Evolutionary conservation across 2,888 invertebrate genomes (phyloP), one percentile per base, ranked within the genome.

Genomic region (Prionchulus punctatus): DNA sequence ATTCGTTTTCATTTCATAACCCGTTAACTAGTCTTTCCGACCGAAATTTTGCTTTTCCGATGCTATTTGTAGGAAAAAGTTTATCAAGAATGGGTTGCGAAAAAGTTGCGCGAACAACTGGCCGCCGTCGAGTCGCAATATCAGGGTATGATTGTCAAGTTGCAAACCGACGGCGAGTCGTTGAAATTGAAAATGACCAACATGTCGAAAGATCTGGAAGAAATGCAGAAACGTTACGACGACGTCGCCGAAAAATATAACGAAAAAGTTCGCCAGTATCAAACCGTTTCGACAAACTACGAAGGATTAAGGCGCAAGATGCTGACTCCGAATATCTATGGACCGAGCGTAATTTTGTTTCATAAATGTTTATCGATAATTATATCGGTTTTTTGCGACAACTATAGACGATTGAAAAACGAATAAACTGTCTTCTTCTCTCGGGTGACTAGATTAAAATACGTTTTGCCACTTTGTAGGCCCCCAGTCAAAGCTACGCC

Each of bases 41-140:
- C 21, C 57, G 62, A 3, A 21, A 30, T n/a, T n/a, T 55, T 36
- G 18, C 36, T 36, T 12, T 36, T 36, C 36, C 18, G 36, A 12
- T 36, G 36, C 18, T 36, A 12, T 36, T 18, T 36, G 7, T 12
- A 36, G 36, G 36, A 36, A 36, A 36, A 36, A 18, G 18, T 36
- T 36, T 36, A 36, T 18, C 36, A 36, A 7, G 36, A 36, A 36
- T 36, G 36, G 36, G 36, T 36, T 7, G 36, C 36, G 7, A 36
- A 36, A 18, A 36, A 36, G 18, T 36, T 36, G 18, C 36, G 36
- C 7, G 36, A 36, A 12, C 36, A 36, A 36, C 18, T 18, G 36
- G 7, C 18, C 12, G 36, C 36, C 36, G 18, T 36, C 12, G 36
- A 36, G 18, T 18, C 7, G 18, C 36, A 36, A 18, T 36, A 36